Base-by-base conservation (phyloP, 2,888 invertebrate species). In the Amphimallon solstitiale region DNA sequence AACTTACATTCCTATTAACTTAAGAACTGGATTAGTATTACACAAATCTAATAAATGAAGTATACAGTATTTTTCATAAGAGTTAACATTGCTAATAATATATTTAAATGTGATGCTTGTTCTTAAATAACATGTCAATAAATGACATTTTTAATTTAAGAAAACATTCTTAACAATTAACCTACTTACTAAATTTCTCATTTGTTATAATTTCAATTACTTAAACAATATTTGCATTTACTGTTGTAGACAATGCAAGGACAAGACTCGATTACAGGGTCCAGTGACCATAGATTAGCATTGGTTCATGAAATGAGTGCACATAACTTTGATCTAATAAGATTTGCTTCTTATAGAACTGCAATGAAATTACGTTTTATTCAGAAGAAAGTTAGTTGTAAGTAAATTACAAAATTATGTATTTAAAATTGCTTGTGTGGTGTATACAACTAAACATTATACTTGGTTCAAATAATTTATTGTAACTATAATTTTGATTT, bases 291-390 rank as follows among this genome's bases (percentile, higher is more conserved):
- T 73, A 87, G 93, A 67, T 87, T 93, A 67, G 91, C 91, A 76
- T 86, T 94, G 65, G 84, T 92, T 71, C 93, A 94, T 80, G 94
- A 94, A 83, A 90, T 94, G 89, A 88, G 94, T 72, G 89, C 93
- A 74, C 95, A 96, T 82, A 94, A 95, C 83, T 98, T 94, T 81
- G 98, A 98, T 84, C 90, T 94, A 70, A 98, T 98, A 78, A 88
- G 98, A 76, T 98, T 99, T 84, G 96, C 98, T 48, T 97, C 98
- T 1, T 99, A 99, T 83, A 89, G 98, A 71, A 98, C 98, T 2
- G 98, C 98, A 6, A 97, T 95, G 80, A 99, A 99, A 83, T 87
- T 99, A 63, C 88, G 98, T 76, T 98, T 97, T 84, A 95, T 98
- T 69, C 98, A 99, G 85, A 98, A 97, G 84, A 97, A 97, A 84